These are phyloP conservation scores for Tiliqua scincoides DNA, from an alignment of 2,113 vertebrate species.

Conservation along the genomic window DNA sequence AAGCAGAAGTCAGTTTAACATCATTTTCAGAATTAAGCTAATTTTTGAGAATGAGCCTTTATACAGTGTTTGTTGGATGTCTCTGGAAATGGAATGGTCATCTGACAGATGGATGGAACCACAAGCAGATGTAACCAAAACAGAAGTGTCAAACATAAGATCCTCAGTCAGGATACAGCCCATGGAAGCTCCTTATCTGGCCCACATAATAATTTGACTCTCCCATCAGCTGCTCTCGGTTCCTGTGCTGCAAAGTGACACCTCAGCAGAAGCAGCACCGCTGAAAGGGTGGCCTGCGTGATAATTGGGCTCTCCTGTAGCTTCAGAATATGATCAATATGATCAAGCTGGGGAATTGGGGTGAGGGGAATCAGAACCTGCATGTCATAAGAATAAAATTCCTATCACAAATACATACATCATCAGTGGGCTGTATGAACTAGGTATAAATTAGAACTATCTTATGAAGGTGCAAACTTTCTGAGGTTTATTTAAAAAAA, in stretches of 20 bases:
- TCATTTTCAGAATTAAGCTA: conserved; percentile 34
- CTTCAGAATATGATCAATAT: too few relatives aligned
- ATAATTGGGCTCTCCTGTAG: too few relatives aligned
- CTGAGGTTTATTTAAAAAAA: conserved; percentile 14
- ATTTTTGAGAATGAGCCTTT: conserved; percentile 21
- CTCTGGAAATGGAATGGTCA: not conserved
- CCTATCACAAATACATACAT: not conserved
- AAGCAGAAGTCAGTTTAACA: conserved; percentile 18
- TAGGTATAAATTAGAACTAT: conserved; percentile 14
- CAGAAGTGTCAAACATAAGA: too few relatives aligned
- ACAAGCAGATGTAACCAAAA: too few relatives aligned
- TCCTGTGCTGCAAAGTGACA: too few relatives aligned
- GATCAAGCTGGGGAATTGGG: not conserved
- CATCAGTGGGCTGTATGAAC: conserved; percentile 8
- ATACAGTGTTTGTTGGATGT: not conserved
- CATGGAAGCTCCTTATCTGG: too few relatives aligned
- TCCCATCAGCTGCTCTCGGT: too few relatives aligned
- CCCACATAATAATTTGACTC: too few relatives aligned
- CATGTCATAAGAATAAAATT: not conserved
- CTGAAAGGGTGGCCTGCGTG: too few relatives aligned
- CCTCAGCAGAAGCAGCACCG: too few relatives aligned
- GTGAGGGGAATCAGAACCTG: not conserved
- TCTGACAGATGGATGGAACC: too few relatives aligned
- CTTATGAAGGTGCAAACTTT: conserved; percentile 21
- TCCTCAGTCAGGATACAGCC: too few relatives aligned